Base-by-base conservation (phyloP, 1,140 invertebrate species). In the Apocrypta bakeri region DNA sequence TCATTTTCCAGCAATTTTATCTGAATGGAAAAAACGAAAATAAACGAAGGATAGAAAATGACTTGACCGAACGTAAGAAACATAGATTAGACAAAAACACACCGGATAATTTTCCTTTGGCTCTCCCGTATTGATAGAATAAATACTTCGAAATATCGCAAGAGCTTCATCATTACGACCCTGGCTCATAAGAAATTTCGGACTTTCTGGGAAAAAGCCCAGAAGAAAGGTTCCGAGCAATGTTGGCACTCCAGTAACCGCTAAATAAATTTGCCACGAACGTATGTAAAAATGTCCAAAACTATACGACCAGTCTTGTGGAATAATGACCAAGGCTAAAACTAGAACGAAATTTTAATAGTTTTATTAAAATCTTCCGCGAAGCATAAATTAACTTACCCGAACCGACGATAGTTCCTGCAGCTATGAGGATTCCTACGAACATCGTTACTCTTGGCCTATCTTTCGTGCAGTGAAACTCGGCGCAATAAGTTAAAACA, bases 231-330 rank as follows among this genome's bases (percentile, higher is more conserved):
- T 94, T 9, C 94, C 94, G 3, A 95, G 83, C 0, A 97, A 85
- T 29, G 94, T 94, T 4, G 96, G 95, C 40, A 96, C 42, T 0
- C 94, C 94, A 75, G 94, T 93, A 0, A 93, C 83, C 6, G 95
- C 63, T 66, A 97, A 90, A 89, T 95, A 97, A 12, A 97, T 91
- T 83, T 96, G 94, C 96, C 96, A 97, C 0, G 95, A 95, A 95
- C 92, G 85, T 88, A 93, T 9, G 87, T 84, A 72, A 92, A 91
- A 0, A 69, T 80, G 11, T 84, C 86, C 82, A 17, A 90, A 85
- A 1, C 84, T 86, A 40, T 92, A 86, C 9, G 87, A 88, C 86
- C 88, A 91, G 2, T 83, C 21, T 68, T 88, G 90, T 0, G 93
- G 94, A 71, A 94, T 92, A 0, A 94, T 87, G 14, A 90, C 29